phyloP scores from a whole-genome alignment of 2,797 vertebrate genomes.

The Taenioides sp. region DNA sequence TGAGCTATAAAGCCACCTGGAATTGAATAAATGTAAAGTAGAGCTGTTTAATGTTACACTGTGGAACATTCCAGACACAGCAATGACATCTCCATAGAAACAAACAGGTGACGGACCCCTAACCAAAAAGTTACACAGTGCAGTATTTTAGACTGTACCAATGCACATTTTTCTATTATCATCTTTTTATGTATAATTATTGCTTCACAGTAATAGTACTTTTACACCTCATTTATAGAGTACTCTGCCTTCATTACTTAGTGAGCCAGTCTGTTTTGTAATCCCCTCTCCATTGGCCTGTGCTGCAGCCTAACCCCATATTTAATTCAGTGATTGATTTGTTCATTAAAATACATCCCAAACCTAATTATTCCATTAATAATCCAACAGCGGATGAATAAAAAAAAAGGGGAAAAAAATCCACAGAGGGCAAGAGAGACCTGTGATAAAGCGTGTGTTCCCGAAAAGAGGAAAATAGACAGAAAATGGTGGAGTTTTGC shows the following conservation, averaged over 20 bases:
- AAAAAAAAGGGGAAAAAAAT: conserved; percentile 17
- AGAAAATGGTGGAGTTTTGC: conserved; percentile 5
- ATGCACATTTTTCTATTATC: too few relatives aligned
- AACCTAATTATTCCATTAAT: conserved; percentile 77
- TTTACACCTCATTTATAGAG: conserved; percentile 13
- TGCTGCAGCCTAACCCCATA: conserved; percentile 46
- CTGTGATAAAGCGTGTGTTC: conserved; percentile 31
- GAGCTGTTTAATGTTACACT: too few relatives aligned
- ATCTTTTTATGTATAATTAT: not conserved
- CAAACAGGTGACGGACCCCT: too few relatives aligned
- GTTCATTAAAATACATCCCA: conserved; percentile 74
- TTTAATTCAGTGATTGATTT: conserved; percentile 75
- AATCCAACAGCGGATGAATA: conserved; percentile 62
- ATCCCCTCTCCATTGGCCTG: conserved; percentile 51
- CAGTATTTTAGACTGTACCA: too few relatives aligned
- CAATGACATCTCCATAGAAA: too few relatives aligned
- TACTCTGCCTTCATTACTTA: conserved; percentile 45
- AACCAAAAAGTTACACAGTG: too few relatives aligned
- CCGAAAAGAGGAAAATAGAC: conserved; percentile 23
- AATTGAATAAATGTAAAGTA: too few relatives aligned
- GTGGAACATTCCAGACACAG: too few relatives aligned
- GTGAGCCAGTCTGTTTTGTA: conserved; percentile 30
- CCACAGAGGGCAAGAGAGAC: conserved; percentile 9
- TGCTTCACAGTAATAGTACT: not conserved
- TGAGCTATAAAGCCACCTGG: too few relatives aligned